Conservation (phyloP, 1,140 invertebrate species). For the Panagrolaimus sp. region DNA sequence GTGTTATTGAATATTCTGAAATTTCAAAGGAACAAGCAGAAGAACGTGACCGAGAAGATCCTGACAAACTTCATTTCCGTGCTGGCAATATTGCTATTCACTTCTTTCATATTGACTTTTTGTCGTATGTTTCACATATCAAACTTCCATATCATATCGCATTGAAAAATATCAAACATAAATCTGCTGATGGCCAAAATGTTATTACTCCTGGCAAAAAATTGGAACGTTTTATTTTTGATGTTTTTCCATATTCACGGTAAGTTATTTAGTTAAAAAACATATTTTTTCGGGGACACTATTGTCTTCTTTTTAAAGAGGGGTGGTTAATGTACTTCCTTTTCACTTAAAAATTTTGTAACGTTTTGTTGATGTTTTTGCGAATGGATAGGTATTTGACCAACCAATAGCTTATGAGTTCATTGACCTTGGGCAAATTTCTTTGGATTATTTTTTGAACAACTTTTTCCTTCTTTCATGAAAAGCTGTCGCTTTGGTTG, state of each 20-base stretch:
- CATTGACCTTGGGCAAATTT: no score
- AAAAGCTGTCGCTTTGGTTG: no score
- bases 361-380: not conserved
- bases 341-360: not conserved
- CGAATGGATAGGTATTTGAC: not conserved
- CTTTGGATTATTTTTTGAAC: no score
- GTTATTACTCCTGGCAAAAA: constrained; percentile 84
- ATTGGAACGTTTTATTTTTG: constrained; percentile 98
- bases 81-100: constrained; percentile 98
- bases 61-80: constrained; percentile 76
- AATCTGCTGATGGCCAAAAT: constrained; percentile 70
- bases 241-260: constrained; percentile 87
- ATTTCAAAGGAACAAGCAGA: constrained; percentile 80
- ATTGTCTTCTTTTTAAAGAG: no score
- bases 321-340: constrained; percentile 6
- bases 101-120: constrained; percentile 82
- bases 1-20: constrained; percentile 93
- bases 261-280: constrained; percentile 58
- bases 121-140: constrained; percentile 65
- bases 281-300: constrained; percentile 2
- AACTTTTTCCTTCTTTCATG: no score
- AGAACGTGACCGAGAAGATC: constrained; percentile 68
- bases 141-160: constrained; percentile 82
- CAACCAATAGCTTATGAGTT: no score
- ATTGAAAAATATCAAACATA: constrained; percentile 89